Conservation (phyloP, 92 coral and sea anemone species). For the Plumapathes pennacea region DNA sequence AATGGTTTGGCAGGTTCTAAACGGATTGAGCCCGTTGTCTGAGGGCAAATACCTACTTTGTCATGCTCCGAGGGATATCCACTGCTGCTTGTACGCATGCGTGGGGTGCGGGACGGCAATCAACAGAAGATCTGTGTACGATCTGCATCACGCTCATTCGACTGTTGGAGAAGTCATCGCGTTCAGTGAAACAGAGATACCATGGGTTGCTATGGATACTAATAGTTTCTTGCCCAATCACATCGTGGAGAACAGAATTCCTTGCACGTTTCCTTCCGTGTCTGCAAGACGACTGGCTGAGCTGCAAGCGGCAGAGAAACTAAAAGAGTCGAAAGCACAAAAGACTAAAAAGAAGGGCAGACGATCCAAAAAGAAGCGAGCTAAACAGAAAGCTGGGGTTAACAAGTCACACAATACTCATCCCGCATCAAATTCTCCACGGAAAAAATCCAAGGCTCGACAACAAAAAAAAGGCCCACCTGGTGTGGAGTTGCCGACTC, state of each 20-base stretch:
- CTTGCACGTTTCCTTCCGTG: conserved; percentile 86
- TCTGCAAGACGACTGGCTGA: conserved; percentile 43
- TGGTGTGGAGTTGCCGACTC: no score
- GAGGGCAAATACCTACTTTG: conserved; percentile 55
- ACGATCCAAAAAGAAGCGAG: conserved; percentile 28
- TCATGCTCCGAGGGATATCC: conserved; percentile 73
- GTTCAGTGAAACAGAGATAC: conserved; percentile 51
- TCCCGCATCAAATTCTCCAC: neutral
- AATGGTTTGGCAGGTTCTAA: conserved; percentile 59
- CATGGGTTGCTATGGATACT: conserved; percentile 72
- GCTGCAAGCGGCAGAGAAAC: conserved; percentile 7
- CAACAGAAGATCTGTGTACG: conserved; percentile 44
- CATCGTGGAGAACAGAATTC: conserved; percentile 56
- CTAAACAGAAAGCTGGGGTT: neutral
- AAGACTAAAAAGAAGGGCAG: conserved; percentile 45
- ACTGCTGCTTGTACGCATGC: conserved; percentile 72
- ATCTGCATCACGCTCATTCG: conserved; percentile 40
- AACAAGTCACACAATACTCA: conserved; percentile 1
- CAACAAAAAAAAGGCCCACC: no score
- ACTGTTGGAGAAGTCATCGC: conserved; percentile 4
- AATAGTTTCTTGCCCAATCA: conserved; percentile 69
- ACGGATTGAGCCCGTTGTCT: conserved; percentile 40
- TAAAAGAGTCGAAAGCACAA: conserved; percentile 23
- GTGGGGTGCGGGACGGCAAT: conserved; percentile 9
- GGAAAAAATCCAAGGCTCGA: no score